Percentiles rank a stretch among this genome's conserved stretches.
Conservation (phyloP, 2,888 invertebrate genomes). For the Omphaloscelis lunosa region DNA sequence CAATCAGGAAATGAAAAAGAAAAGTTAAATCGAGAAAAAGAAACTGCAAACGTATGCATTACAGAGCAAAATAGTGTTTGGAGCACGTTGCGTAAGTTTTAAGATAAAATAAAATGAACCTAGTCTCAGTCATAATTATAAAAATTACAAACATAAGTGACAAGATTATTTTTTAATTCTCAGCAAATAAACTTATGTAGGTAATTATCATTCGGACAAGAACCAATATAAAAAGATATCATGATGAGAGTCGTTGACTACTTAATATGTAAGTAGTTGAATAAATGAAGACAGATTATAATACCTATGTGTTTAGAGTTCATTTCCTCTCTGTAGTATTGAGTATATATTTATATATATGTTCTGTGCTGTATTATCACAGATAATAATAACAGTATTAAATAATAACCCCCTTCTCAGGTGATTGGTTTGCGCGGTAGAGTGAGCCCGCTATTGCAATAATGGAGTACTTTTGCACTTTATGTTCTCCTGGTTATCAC, state of each 20-base stretch:
- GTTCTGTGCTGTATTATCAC: too few species aligned
- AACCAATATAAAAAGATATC: conserved; percentile 6
- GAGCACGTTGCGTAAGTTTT: conserved; percentile 70
- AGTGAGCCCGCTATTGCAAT: neutral
- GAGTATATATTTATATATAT: too few species aligned
- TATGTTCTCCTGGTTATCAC: conserved; percentile 64
- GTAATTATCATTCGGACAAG: conserved; percentile 3
- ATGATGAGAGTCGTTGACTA: neutral
- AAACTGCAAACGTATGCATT: conserved; percentile 17
- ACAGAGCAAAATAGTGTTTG: conserved; percentile 62
- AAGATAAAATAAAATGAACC: conserved; percentile 15
- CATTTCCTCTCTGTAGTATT: neutral
- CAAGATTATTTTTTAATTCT: neutral
- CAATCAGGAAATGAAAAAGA: conserved; percentile 58
- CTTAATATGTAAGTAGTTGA: too few species aligned
- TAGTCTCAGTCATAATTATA: neutral
- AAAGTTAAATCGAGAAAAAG: conserved; percentile 55
- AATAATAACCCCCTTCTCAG: conserved; percentile 10
- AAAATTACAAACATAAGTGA: neutral
- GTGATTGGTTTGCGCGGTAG: neutral
- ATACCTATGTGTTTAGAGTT: conserved; percentile 3
- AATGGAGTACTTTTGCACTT: neutral
- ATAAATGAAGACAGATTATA: neutral
- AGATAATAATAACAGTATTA: too few species aligned
- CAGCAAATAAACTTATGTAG: neutral